These are phyloP conservation scores for Drosophila mettleri DNA, from an alignment of 2,888 invertebrate species.

Conservation along the genomic window DNA sequence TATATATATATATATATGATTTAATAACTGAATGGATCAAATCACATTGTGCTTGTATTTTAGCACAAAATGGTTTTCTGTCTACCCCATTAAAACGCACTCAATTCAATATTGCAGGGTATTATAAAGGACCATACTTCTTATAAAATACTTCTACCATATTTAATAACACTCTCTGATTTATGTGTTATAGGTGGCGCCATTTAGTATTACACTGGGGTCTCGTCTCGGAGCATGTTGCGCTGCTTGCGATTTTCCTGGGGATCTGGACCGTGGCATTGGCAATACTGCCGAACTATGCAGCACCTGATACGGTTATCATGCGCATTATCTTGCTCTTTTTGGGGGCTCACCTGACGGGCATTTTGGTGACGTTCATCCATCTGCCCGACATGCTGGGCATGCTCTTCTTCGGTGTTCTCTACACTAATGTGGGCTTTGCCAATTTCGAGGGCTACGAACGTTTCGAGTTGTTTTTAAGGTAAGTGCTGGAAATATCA, in stretches of 20 bases:
- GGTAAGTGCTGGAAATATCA: slow-evolving; percentile 81
- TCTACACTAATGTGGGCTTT: slow-evolving; percentile 86
- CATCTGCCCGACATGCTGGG: slow-evolving; percentile 87
- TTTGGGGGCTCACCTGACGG: slow-evolving; percentile 83
- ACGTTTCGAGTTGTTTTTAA: slow-evolving; percentile 85
- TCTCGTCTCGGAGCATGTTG: slow-evolving; percentile 81
- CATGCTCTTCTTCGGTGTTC: slow-evolving; percentile 88
- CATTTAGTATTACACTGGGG: slow-evolving; percentile 81
- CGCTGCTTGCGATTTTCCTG: slow-evolving; percentile 82
- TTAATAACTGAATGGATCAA: too few relatives aligned
- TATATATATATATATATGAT: too few relatives aligned
- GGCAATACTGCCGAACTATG: slow-evolving; percentile 82
- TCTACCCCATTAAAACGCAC: too few relatives aligned
- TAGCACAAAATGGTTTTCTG: too few relatives aligned
- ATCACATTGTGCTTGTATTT: too few relatives aligned
- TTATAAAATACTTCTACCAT: not conserved
- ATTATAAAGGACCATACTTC: not conserved
- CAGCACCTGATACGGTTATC: slow-evolving; percentile 75
- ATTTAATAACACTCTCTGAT: not conserved
- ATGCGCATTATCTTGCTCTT: slow-evolving; percentile 84
- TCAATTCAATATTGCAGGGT: not conserved
- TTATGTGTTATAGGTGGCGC: slow-evolving; percentile 80
- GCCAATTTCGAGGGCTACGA: slow-evolving; percentile 85
- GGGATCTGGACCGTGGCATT: slow-evolving; percentile 84
- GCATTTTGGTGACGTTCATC: slow-evolving; percentile 81